phyloP scores from a whole-genome alignment of 1,140 invertebrate species.

The Rhyzopertha dominica region DNA sequence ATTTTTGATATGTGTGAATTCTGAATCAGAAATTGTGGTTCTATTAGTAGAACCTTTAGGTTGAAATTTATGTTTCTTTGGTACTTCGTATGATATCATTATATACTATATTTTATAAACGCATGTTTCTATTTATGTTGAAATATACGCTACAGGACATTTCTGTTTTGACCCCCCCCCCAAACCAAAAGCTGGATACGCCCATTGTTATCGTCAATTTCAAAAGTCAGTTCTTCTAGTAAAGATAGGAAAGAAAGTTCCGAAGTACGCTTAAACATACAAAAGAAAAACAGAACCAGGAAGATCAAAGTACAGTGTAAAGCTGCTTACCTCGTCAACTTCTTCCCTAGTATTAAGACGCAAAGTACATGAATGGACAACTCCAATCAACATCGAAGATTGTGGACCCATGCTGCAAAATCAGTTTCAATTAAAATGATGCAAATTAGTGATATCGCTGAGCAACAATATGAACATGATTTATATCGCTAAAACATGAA shows the following conservation, averaged over 20 bases:
- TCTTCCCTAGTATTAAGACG: conserved; percentile 69
- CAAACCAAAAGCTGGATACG: too few relatives aligned
- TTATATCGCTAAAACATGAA: not conserved
- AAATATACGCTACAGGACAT: too few relatives aligned
- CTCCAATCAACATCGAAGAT: conserved; percentile 61
- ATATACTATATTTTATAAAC: too few relatives aligned
- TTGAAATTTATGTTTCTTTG: too few relatives aligned
- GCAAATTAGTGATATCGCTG: not conserved
- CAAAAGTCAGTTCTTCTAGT: not conserved
- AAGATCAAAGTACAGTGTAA: conserved; percentile 5
- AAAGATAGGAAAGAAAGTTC: conserved; percentile 2
- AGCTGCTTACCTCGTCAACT: conserved; percentile 62
- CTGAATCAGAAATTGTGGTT: too few relatives aligned
- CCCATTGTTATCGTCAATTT: not conserved
- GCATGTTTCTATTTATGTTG: too few relatives aligned
- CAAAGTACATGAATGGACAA: conserved; percentile 66
- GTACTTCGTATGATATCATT: too few relatives aligned
- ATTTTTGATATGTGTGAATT: too few relatives aligned
- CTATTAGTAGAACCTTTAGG: too few relatives aligned
- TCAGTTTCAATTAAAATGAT: conserved; percentile 1
- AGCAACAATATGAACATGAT: not conserved
- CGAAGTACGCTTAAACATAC: conserved; percentile 6
- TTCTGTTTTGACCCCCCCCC: too few relatives aligned
- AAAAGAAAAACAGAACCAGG: conserved; percentile 6
- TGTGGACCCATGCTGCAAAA: conserved; percentile 65